A percentile compares a stretch with the other conserved stretches of the same genome.
phyloP scores from a whole-genome alignment of 2,888 invertebrate genomes.

The Tenthredo amoena region DNA sequence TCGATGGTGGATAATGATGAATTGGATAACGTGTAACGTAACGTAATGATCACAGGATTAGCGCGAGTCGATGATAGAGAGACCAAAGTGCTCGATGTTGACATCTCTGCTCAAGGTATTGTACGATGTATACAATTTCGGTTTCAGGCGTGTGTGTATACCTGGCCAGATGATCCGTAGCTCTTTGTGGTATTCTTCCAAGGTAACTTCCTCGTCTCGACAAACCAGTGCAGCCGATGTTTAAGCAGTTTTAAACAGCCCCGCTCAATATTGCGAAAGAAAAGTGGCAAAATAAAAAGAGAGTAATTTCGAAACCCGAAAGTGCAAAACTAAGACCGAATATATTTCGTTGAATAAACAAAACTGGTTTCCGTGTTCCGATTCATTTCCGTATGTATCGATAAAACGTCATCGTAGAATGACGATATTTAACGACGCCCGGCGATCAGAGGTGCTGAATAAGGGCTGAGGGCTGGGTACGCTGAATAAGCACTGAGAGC shows the following conservation, averaged over 20 bases:
- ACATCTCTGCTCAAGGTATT: neutral
- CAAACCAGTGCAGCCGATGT: neutral
- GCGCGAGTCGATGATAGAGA: constrained; percentile 1
- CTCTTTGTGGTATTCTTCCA: neutral
- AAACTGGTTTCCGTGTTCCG: neutral
- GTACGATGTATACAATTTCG: neutral
- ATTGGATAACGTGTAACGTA: neutral
- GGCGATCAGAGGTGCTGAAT: constrained; percentile 65
- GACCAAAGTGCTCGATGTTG: constrained; percentile 29
- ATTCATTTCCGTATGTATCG: neutral
- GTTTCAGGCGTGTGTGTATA: neutral
- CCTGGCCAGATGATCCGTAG: neutral
- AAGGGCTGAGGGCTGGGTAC: constrained; percentile 56
- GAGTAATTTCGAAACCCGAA: too few relatives aligned
- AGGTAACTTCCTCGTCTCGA: neutral
- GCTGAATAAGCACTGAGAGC: constrained; percentile 43
- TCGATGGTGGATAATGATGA: neutral
- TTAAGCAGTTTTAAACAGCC: neutral
- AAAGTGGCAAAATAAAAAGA: neutral
- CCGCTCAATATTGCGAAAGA: neutral
- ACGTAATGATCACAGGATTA: neutral
- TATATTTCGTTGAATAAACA: neutral
- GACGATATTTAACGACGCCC: constrained; percentile 65
- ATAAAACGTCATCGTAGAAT: neutral
- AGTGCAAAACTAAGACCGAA: neutral